These are phyloP conservation scores for Mormoops blainvillei DNA, from an alignment of 2,113 vertebrate species.

Conservation along the genomic window DNA sequence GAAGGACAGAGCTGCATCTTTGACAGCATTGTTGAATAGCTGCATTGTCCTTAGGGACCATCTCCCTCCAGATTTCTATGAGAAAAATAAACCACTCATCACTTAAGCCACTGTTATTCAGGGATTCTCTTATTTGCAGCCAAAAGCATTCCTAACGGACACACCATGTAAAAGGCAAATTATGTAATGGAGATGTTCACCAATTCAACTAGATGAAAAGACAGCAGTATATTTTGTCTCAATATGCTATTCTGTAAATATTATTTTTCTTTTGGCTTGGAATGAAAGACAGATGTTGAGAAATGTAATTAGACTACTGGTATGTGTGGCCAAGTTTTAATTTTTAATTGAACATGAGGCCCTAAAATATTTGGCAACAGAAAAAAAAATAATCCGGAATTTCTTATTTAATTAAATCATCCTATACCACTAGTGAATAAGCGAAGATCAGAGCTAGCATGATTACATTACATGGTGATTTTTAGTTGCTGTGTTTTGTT, in stretches of 20 bases:
- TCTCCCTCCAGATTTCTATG: background rate
- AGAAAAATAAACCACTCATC: background rate
- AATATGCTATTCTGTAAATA: conserved; percentile 50
- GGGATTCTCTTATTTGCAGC: conserved; percentile 31
- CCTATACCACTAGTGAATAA: background rate
- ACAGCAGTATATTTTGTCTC: background rate
- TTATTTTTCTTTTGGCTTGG: conserved; percentile 49
- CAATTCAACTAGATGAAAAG: background rate
- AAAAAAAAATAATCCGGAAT: conserved; percentile 26
- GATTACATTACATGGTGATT: background rate
- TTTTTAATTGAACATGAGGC: conserved; percentile 44
- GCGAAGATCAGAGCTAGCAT: background rate
- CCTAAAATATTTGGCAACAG: conserved; percentile 32
- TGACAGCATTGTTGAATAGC: background rate
- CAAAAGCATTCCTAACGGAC: conserved; percentile 15
- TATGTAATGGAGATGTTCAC: background rate
- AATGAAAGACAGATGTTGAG: conserved; percentile 50
- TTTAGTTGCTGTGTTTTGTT: background rate
- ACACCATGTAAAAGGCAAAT: background rate
- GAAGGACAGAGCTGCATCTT: background rate
- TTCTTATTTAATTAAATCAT: conserved; percentile 22
- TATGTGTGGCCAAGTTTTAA: conserved; percentile 45
- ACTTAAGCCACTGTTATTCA: background rate
- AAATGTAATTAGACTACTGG: conserved; percentile 42
- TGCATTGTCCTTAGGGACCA: background rate